A percentile compares a stretch with the other conserved stretches of the same genome.
These are phyloP conservation scores for Leptopilina syphax DNA, from an alignment of 2,888 invertebrate genomes.

Conservation along the genomic window DNA sequence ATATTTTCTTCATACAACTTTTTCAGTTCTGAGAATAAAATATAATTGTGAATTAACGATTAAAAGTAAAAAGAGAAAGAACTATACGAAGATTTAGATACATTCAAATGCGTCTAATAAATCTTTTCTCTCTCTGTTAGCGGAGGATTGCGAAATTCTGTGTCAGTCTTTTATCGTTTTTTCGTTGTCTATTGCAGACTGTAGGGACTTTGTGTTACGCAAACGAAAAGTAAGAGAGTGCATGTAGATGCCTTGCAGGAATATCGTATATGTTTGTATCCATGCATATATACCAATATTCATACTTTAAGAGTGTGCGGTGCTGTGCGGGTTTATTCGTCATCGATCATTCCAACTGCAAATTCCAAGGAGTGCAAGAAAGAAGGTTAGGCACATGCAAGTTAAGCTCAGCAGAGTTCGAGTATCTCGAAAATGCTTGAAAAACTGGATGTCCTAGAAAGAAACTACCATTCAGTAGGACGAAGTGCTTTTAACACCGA, in stretches of 20 bases:
- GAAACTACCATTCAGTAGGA: constrained; percentile 52
- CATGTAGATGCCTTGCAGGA: constrained; percentile 38
- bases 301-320: constrained; percentile 3
- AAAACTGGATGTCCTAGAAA: constrained; percentile 59
- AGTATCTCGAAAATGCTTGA: constrained; percentile 57
- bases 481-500: constrained; percentile 44
- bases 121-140: constrained; percentile 35
- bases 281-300: not conserved
- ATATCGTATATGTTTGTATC: not conserved
- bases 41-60: constrained; percentile 20
- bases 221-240: constrained; percentile 38
- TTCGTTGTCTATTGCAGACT: constrained; percentile 18
- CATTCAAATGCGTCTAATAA: constrained; percentile 35
- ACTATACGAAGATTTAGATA: constrained; percentile 19
- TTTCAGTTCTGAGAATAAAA: constrained; percentile 4
- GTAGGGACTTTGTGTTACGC: constrained; percentile 38
- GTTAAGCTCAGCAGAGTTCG: constrained; percentile 55
- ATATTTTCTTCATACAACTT: not conserved
- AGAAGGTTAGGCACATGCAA: constrained; percentile 54
- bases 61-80: not conserved
- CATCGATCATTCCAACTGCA: constrained; percentile 53
- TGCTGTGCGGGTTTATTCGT: constrained; percentile 43
- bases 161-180: constrained; percentile 36
- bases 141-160: constrained; percentile 35
- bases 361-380: constrained; percentile 52